Conservation (phyloP, 2,888 invertebrate genomes). For the Coenonympha arcania region DNA sequence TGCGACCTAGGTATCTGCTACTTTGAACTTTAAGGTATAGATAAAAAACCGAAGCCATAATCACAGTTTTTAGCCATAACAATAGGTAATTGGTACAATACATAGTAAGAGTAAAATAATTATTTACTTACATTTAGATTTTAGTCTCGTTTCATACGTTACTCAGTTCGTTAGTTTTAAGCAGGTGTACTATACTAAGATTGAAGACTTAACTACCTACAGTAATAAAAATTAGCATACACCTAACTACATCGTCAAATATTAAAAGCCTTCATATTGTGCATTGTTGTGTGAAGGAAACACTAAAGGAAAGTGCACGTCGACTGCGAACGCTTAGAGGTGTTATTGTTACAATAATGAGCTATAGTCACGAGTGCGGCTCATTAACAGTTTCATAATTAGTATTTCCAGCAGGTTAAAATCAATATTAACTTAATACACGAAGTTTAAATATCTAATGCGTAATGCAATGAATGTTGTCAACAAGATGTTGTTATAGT, state of each 20-base stretch:
- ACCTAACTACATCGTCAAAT: neutral
- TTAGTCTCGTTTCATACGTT: too few relatives aligned
- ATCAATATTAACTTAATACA: constrained; percentile 14
- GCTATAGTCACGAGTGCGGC: constrained; percentile 18
- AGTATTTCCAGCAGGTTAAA: constrained; percentile 11
- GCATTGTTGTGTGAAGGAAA: constrained; percentile 17
- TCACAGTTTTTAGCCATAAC: too few relatives aligned
- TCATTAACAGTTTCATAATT: constrained; percentile 21
- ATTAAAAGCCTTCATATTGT: constrained; percentile 21
- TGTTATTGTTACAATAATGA: constrained; percentile 15
- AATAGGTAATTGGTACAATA: too few relatives aligned
- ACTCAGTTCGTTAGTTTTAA: neutral
- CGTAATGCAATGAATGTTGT: constrained; percentile 3
- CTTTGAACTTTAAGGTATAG: too few relatives aligned
- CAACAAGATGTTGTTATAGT: too few relatives aligned
- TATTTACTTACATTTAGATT: too few relatives aligned
- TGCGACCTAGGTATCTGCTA: too few relatives aligned
- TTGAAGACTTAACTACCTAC: neutral
- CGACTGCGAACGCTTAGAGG: constrained; percentile 10
- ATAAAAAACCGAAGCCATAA: too few relatives aligned
- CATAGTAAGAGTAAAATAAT: too few relatives aligned
- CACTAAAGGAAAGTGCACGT: constrained; percentile 23
- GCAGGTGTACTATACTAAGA: neutral
- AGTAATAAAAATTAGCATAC: constrained; percentile 3
- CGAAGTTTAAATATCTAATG: constrained; percentile 10